Conservation (phyloP, 1,140 invertebrate species). For the Drosophila novamexicana region DNA sequence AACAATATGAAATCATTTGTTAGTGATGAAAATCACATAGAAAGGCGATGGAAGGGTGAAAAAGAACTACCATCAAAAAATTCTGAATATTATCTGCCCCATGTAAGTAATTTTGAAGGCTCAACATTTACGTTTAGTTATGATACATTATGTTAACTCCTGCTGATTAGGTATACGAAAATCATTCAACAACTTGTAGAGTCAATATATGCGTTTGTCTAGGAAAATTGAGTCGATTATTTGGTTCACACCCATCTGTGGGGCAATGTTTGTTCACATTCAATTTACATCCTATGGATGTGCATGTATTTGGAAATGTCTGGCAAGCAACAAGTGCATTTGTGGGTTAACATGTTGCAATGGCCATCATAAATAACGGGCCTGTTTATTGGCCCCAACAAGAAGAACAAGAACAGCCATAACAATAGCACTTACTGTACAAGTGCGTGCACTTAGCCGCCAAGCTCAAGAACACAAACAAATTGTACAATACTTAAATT, state of each 20-base stretch:
- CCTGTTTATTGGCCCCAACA: conserved; percentile 59
- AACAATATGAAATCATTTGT: not conserved
- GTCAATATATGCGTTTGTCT: conserved; percentile 2
- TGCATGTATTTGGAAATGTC: conserved; percentile 51
- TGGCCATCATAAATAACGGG: conserved; percentile 65
- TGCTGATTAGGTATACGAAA: not conserved
- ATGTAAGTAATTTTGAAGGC: no score
- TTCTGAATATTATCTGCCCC: no score
- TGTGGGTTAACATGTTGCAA: conserved; percentile 53
- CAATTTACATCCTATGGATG: conserved; percentile 44
- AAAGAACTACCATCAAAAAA: no score
- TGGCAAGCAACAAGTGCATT: conserved; percentile 69
- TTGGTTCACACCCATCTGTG: conserved; percentile 24
- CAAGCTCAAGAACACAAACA: conserved; percentile 66
- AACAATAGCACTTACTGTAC: conserved; percentile 62
- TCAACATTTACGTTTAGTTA: no score
- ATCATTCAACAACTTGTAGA: not conserved
- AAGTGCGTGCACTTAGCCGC: conserved; percentile 72
- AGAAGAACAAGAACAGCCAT: conserved; percentile 32
- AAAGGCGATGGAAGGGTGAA: no score
- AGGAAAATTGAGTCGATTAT: conserved; percentile 6
- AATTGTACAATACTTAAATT: conserved; percentile 56
- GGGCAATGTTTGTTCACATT: conserved; percentile 46
- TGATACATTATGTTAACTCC: not conserved
- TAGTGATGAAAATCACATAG: not conserved